These are phyloP conservation scores for Linepithema humile DNA, from an alignment of 1,140 invertebrate genomes.

Conservation along the genomic window DNA sequence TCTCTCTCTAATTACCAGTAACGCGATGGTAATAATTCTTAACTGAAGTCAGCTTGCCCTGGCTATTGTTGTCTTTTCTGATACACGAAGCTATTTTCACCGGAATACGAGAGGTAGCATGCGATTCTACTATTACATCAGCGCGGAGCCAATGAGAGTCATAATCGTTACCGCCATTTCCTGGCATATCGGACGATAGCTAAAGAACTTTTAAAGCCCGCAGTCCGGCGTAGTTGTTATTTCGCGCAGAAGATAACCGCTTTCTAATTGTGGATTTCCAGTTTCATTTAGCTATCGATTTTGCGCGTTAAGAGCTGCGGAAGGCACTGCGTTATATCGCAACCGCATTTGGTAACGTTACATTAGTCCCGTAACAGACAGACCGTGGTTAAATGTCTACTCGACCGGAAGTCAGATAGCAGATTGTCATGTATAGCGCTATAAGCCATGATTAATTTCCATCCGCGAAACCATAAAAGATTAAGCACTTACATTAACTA, in stretches of 20 bases:
- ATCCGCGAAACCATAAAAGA: slow-evolving; percentile 16
- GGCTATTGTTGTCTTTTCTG: slow-evolving; percentile 42
- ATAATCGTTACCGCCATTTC: slow-evolving; percentile 55
- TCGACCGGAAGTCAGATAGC: slow-evolving; percentile 75
- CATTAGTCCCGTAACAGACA: slow-evolving; percentile 74
- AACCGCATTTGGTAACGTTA: slow-evolving; percentile 68
- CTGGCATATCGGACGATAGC: slow-evolving; percentile 6
- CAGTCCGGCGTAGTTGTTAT: background rate
- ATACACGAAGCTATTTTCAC: slow-evolving; percentile 35
- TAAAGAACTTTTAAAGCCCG: slow-evolving; percentile 33
- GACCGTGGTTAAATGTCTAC: slow-evolving; percentile 68
- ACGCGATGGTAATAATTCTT: slow-evolving; percentile 38
- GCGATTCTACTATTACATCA: slow-evolving; percentile 56
- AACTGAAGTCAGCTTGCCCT: slow-evolving; percentile 16
- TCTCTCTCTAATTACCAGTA: slow-evolving; percentile 6
- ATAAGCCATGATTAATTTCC: slow-evolving; percentile 54
- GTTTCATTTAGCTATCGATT: slow-evolving; percentile 58
- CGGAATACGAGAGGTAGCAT: slow-evolving; percentile 40
- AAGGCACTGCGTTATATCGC: slow-evolving; percentile 55
- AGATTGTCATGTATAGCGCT: slow-evolving; percentile 64
- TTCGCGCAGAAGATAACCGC: slow-evolving; percentile 4
- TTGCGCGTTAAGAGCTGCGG: slow-evolving; percentile 45
- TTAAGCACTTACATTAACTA: slow-evolving; percentile 1
- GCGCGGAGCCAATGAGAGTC: slow-evolving; percentile 32
- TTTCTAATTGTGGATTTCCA: slow-evolving; percentile 58